Base-by-base conservation (phyloP, 35 echinoderm and acorn worm species). In the Amphiura filiformis region DNA sequence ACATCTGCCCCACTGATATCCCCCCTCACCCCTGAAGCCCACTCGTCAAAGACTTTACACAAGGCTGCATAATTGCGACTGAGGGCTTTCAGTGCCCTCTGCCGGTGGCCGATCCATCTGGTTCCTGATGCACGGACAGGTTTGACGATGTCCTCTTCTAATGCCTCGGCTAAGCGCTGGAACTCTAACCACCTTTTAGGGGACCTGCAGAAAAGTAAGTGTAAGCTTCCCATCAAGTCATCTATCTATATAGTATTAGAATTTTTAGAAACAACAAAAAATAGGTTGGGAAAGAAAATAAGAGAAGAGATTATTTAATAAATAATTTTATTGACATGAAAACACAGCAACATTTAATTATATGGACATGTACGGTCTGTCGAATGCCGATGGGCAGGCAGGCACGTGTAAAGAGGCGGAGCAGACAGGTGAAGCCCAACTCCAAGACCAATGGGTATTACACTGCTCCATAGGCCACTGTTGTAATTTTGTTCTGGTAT, bases 61-160 rank as follows among this genome's bases (percentile, higher is more conserved):
- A 93, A n/a, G 31, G 39, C 56, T n/a, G 79, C 39, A 76, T 93
- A 93, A 34, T 90, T 81, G 76, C n/a, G 86, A 39, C 76, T 84
- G 33, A 94, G 39, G 38, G 83, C 76, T 61, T 32, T 36, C 34
- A 94, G 44, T 30, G 92, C 92, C 42, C 85, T 89, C 34, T 88
- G 89, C n/a, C 92, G 38, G 84, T 94, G 83, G 57, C 86, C 87
- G 44, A 90, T 86, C 93, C 93, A 91, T 15, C 93, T 52, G 14
- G 93, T 95, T 13, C 88, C 93, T 61, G 89, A 77, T 15, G 88
- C 64, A 37, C 89, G 81, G 38, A 83, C 84, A 84, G 89, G 89
- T 76, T 87, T 95, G 18, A 95, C 56, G 18, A 95, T 89, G 80
- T 82, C 78, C 37, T 87, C 80, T 0, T 88, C 28, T 0, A 91